Evolutionary conservation across 2,113 vertebrate genomes (phyloP).

Genomic region (Sebastes schlegelii): DNA sequence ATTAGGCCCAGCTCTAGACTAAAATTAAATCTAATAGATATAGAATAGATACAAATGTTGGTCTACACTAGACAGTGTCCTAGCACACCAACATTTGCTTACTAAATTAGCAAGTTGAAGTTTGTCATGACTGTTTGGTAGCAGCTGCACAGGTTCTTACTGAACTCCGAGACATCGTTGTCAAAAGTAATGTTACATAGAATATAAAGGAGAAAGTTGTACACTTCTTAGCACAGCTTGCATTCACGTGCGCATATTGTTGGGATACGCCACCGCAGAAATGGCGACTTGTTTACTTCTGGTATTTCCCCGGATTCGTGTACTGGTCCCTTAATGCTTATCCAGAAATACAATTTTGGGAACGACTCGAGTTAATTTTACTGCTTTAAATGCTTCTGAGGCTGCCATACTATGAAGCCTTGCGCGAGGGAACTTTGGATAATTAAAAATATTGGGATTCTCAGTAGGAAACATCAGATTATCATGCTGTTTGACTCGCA

Average conservation of each 20-base stretch:
- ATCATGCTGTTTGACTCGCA: neutral
- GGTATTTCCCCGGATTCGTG: no score
- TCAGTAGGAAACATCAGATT: neutral
- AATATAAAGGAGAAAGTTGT: no score
- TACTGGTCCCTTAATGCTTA: neutral
- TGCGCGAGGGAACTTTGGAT: slow-evolving; percentile 6
- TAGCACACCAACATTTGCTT: no score
- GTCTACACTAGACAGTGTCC: neutral
- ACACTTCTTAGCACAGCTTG: no score
- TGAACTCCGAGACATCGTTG: no score
- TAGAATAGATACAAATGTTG: neutral
- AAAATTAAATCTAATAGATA: neutral
- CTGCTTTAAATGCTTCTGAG: slow-evolving; percentile 2
- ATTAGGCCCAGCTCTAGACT: neutral
- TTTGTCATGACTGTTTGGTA: no score
- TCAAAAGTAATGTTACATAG: no score
- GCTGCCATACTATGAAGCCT: neutral
- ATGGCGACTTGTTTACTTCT: no score
- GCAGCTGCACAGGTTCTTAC: no score
- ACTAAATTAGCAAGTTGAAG: no score
- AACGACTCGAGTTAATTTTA: neutral
- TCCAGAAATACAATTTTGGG: neutral
- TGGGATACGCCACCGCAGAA: no score
- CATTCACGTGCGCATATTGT: no score
- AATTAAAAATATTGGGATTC: neutral